Evolutionary conservation across 2,888 invertebrate genomes (phyloP).

Genomic region (Tetanocera ferruginea): DNA sequence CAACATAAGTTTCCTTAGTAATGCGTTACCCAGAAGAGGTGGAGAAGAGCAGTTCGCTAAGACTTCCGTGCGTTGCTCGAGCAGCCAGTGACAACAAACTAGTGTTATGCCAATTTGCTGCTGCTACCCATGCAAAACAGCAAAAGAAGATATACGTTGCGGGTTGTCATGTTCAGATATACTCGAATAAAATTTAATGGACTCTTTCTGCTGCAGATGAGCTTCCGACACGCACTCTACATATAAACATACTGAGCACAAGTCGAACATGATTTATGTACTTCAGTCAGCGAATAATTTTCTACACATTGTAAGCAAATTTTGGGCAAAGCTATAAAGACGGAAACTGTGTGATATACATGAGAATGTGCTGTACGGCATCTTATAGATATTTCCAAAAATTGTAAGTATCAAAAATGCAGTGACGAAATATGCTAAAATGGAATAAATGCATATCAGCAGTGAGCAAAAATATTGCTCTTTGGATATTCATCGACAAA

Average conservation of each 20-base stretch:
- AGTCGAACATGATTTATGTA: constrained; percentile 5
- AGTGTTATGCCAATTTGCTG: not conserved
- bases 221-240: not conserved
- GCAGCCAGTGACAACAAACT: not conserved
- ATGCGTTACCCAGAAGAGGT: not conserved
- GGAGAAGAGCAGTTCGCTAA: not conserved
- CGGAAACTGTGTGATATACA: not conserved
- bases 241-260: not conserved
- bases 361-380: not conserved
- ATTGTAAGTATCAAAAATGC: not conserved
- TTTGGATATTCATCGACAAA: no score
- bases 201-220: not conserved
- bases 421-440: not conserved
- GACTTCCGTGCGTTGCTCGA: no score
- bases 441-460: no score
- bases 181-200: not conserved
- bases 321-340: not conserved
- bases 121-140: not conserved
- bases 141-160: no score
- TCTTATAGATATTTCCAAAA: not conserved
- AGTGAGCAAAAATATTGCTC: no score
- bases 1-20: not conserved
- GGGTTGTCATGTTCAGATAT: not conserved
- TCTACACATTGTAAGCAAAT: not conserved
- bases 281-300: not conserved